phyloP scores from a whole-genome alignment of 2,113 vertebrate genomes.

The Platysternon megacephalum region DNA sequence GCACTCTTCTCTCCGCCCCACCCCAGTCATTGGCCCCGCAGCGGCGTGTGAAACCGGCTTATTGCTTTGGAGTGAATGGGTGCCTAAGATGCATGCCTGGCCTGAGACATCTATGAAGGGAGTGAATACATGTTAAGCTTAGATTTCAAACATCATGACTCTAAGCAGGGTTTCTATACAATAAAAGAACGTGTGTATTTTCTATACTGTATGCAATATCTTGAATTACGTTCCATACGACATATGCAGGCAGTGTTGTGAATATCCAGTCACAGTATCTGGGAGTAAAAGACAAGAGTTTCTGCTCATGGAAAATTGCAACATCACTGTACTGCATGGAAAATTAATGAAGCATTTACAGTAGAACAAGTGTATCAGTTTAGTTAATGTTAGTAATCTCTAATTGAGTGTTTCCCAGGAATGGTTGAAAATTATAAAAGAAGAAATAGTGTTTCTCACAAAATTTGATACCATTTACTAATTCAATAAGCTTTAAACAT shows the following conservation, averaged over 20 bases:
- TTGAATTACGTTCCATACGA: background rate
- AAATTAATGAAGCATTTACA: constrained; percentile 62
- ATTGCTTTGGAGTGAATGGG: background rate
- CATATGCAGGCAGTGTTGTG: background rate
- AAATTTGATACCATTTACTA: background rate
- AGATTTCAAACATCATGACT: background rate
- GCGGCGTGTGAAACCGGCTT: background rate
- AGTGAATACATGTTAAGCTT: background rate
- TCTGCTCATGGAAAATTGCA: constrained; percentile 68
- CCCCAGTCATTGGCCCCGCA: no score
- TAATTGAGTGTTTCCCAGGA: background rate
- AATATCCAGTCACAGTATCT: background rate
- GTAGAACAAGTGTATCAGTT: background rate
- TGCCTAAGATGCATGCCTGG: background rate
- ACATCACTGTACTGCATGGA: constrained; percentile 62
- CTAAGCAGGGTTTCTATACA: background rate
- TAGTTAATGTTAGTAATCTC: background rate
- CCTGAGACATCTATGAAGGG: background rate
- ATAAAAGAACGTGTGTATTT: background rate
- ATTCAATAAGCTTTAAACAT: constrained; percentile 12
- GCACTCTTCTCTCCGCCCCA: background rate
- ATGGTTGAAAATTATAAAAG: background rate
- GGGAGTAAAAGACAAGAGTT: background rate
- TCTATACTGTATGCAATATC: no score
- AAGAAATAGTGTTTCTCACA: background rate